Evolutionary conservation across 2,113 vertebrate genomes (phyloP).

Genomic region (Seriola aureovittata): DNA sequence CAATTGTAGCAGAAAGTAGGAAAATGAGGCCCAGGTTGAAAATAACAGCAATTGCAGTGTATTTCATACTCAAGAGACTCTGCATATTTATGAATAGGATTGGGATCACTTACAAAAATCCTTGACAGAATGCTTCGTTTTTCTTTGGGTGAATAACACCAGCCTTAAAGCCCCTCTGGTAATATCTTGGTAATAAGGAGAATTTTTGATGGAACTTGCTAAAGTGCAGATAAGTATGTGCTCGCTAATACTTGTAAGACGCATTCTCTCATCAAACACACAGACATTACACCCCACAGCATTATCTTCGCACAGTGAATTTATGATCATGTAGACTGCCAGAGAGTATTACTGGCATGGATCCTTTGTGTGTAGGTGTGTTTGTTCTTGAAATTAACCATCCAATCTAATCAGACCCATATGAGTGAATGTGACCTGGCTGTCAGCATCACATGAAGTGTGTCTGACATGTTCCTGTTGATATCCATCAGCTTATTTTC

Average conservation of each 20-base stretch:
- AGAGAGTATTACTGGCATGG: slow-evolving; percentile 11
- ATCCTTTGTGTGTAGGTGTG: slow-evolving; percentile 25
- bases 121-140: slow-evolving; percentile 8
- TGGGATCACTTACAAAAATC: slow-evolving; percentile 21
- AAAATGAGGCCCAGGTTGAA: not conserved
- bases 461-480: slow-evolving; percentile 34
- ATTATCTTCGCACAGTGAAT: slow-evolving; percentile 31
- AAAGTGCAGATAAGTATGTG: slow-evolving; percentile 31
- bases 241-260: slow-evolving; percentile 9
- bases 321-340: slow-evolving; percentile 25
- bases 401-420: slow-evolving; percentile 35
- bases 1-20: not conserved
- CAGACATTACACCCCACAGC: slow-evolving; percentile 25
- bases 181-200: slow-evolving; percentile 22
- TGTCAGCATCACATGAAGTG: slow-evolving; percentile 35
- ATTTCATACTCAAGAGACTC: slow-evolving; percentile 1
- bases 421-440: slow-evolving; percentile 27
- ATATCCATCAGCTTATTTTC: slow-evolving; percentile 45
- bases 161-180: slow-evolving; percentile 3
- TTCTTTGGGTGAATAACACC: slow-evolving; percentile 25
- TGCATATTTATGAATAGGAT: not conserved
- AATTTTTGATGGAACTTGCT: slow-evolving; percentile 30
- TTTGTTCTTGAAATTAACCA: slow-evolving; percentile 19
- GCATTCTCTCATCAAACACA: slow-evolving; percentile 42
- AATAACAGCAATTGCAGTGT: slow-evolving; percentile 4